A percentile compares a stretch with the other conserved stretches of the same genome.
Evolutionary conservation across 1,140 invertebrate species (phyloP).

Genomic region (Penaeus japonicus): DNA sequence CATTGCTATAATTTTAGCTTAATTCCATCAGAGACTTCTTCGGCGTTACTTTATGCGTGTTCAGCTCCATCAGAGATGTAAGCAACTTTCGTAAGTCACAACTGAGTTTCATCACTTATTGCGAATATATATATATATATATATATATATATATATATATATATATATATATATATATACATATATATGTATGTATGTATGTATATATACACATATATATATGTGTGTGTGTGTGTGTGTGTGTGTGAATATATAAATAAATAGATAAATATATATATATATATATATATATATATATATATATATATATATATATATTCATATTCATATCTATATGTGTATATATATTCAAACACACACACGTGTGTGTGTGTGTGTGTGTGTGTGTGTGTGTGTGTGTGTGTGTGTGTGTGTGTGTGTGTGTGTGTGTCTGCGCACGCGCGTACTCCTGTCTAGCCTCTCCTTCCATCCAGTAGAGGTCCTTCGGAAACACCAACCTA

Average conservation of each 20-base stretch:
- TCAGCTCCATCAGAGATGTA: too few relatives aligned
- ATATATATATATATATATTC: neutral
- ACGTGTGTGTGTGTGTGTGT: neutral
- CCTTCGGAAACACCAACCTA: slow-evolving; percentile 28
- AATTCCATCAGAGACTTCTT: too few relatives aligned
- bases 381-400: neutral
- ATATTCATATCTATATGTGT: neutral
- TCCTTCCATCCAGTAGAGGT: neutral
- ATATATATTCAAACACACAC: too few relatives aligned
- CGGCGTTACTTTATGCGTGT: too few relatives aligned
- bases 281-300: neutral
- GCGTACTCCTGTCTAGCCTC: too few relatives aligned
- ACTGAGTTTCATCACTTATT: too few relatives aligned
- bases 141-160: neutral
- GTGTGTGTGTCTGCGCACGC: too few relatives aligned
- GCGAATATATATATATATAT: neutral
- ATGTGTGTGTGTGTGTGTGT: neutral
- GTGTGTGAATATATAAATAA: neutral
- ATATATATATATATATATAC: neutral
- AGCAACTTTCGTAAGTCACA: too few relatives aligned
- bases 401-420: too few relatives aligned
- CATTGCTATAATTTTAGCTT: too few relatives aligned
- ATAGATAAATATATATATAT: neutral
- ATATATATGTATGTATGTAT: neutral
- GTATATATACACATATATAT: neutral